Base-by-base conservation (phyloP, 2,888 invertebrate species). In the Cephus rjabovi region DNA sequence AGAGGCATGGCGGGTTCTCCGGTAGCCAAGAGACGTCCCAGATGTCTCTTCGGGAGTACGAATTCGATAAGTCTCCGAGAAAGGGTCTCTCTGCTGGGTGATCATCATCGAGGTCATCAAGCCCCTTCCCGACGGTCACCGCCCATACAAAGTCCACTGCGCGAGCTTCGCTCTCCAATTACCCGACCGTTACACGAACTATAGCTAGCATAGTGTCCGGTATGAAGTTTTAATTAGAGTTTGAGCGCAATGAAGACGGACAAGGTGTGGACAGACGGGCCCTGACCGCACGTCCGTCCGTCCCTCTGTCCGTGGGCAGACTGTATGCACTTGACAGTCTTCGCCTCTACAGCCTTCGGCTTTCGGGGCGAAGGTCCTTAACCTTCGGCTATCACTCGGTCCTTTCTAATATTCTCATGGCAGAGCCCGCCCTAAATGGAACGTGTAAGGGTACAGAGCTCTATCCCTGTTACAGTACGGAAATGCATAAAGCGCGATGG, bases 301-400 rank as follows among this genome's bases (percentile, higher is more conserved):
- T 71, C 71, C 76, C 74, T 74, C 75, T 77, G 73, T 75, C 76
- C 76, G 76, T 74, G 71, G 75, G 70, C 76, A 70, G 76, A 76
- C 79, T 76, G 31, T 73, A 80, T 77, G 80, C 80, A 81, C 83
- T 82, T 83, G 82, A 82, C 82, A 80, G 82, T 81, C 81, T 82
- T 83, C 83, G 79, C 79, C 78, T 79, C 73, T 76, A 56, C 76
- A 76, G 79, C 75, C 78, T 79, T 79, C 80, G 77, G 79, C 77
- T 81, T 81, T 81, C 79, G 79, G 76, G 81, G 81, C 82, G 77
- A 80, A 78, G 83, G 82, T 83, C 81, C 85, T 87, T 86, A 86
- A 86, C 86, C 86, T 86, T 86, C 84, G 85, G 82, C 85, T 85
- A 86, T 83, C 85, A 80, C 83, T 84, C 82, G 81, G 82, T 86